Percentiles rank a stretch among this genome's conserved stretches.
These are phyloP conservation scores for Micropoecilia bifurca DNA, from an alignment of 2,797 vertebrate species.

Conservation along the genomic window DNA sequence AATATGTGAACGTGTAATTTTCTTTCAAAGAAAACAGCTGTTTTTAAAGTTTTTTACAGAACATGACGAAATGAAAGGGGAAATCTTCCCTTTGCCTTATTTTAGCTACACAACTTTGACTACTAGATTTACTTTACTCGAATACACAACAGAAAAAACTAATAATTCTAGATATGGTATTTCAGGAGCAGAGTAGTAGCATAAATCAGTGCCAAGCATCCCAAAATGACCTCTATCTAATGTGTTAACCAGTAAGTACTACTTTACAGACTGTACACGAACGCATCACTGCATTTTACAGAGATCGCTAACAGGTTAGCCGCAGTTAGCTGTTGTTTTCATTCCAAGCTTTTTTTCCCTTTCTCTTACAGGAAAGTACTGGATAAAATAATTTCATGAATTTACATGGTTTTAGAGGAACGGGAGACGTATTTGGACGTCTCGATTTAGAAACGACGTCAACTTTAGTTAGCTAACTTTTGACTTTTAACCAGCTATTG, in stretches of 20 bases:
- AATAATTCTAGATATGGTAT: too few species aligned
- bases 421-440: not conserved
- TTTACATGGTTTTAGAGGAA: not conserved
- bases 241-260: not conserved
- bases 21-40: not conserved
- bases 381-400: not conserved
- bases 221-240: not conserved
- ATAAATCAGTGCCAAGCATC: not conserved
- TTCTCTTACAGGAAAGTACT: not conserved
- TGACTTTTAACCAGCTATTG: slow-evolving; percentile 18
- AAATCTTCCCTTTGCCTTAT: not conserved
- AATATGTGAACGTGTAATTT: not conserved
- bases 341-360: not conserved
- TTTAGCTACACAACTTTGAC: not conserved
- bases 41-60: not conserved
- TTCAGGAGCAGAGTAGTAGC: not conserved
- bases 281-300: slow-evolving; percentile 35
- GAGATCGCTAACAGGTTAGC: slow-evolving; percentile 41
- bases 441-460: not conserved
- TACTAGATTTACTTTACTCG: not conserved
- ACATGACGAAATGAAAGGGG: not conserved
- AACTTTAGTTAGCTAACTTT: slow-evolving; percentile 10
- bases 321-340: slow-evolving; percentile 20
- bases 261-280: slow-evolving; percentile 17
- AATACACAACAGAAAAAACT: not conserved